These are phyloP conservation scores for Scaptomyza parva DNA, from an alignment of 2,888 invertebrate genomes.

Conservation along the genomic window DNA sequence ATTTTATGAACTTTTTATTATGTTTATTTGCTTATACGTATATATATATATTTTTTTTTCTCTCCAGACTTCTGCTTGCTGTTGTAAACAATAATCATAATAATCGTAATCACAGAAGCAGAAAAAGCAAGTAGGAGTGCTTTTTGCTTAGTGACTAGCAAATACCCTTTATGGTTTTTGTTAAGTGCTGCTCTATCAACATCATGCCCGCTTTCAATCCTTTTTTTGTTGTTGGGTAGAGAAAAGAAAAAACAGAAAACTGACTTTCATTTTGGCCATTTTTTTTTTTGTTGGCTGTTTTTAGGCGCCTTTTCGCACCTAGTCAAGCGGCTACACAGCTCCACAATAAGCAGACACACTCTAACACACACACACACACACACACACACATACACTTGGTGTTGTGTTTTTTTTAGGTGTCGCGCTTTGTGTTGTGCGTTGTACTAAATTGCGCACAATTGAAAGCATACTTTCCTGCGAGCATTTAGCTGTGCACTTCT, in stretches of 20 bases:
- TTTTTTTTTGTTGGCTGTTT: constrained; percentile 31
- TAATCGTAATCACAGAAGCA: constrained; percentile 74
- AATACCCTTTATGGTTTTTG: neutral
- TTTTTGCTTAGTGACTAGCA: neutral
- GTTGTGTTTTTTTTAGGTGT: neutral
- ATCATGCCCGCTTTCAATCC: neutral
- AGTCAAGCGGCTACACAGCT: constrained; percentile 52
- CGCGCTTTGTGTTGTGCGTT: constrained; percentile 58
- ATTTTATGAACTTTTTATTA: constrained; percentile 74
- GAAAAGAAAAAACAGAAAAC: neutral
- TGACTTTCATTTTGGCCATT: neutral
- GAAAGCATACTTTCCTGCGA: constrained; percentile 75
- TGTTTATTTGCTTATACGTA: constrained; percentile 63
- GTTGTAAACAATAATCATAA: constrained; percentile 77
- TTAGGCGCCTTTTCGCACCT: constrained; percentile 66
- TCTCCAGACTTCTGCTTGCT: constrained; percentile 10
- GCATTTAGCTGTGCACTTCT: constrained; percentile 73
- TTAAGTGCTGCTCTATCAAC: neutral
- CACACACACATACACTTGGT: neutral
- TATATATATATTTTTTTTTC: constrained; percentile 10
- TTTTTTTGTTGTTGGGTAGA: neutral
- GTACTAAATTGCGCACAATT: constrained; percentile 80
- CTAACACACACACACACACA: constrained; percentile 22
- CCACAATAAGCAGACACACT: constrained; percentile 38
- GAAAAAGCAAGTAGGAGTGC: constrained; percentile 1